Evolutionary conservation across 2,797 vertebrate genomes (phyloP).

Genomic region (Cetoscarus ocellatus): DNA sequence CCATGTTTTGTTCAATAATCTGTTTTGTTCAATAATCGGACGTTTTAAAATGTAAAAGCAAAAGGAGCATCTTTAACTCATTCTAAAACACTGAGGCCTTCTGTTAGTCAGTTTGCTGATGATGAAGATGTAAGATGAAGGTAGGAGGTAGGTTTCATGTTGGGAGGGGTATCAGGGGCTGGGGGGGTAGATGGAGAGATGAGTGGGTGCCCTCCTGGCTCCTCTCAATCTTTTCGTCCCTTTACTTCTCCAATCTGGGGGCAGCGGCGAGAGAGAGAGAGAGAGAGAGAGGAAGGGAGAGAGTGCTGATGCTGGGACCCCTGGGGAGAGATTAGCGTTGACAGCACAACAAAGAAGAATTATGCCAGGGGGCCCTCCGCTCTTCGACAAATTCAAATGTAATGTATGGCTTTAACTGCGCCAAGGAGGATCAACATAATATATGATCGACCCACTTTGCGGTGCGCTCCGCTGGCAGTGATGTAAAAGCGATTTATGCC

Average conservation of each 20-base stretch:
- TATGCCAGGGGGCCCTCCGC: conserved; percentile 65
- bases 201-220: conserved; percentile 79
- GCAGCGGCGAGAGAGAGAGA: conserved; percentile 57
- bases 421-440: conserved; percentile 81
- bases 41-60: no score
- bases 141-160: conserved; percentile 58
- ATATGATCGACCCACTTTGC: conserved; percentile 83
- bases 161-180: conserved; percentile 21
- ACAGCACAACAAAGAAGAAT: conserved; percentile 83
- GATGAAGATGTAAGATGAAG: conserved; percentile 27
- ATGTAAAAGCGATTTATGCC: conserved; percentile 82
- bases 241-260: conserved; percentile 75
- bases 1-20: no score
- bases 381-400: conserved; percentile 79
- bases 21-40: no score
- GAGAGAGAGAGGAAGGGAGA: conserved; percentile 52
- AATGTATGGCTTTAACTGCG: conserved; percentile 75
- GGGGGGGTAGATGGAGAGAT: conserved; percentile 29
- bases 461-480: conserved; percentile 71
- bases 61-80: no score
- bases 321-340: conserved; percentile 80
- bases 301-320: conserved; percentile 62
- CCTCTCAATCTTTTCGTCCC: conserved; percentile 57
- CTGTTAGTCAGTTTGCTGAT: not conserved
- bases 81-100: no score